phyloP scores from a whole-genome alignment of 2,888 invertebrate species.

The Volucella zonaria region DNA sequence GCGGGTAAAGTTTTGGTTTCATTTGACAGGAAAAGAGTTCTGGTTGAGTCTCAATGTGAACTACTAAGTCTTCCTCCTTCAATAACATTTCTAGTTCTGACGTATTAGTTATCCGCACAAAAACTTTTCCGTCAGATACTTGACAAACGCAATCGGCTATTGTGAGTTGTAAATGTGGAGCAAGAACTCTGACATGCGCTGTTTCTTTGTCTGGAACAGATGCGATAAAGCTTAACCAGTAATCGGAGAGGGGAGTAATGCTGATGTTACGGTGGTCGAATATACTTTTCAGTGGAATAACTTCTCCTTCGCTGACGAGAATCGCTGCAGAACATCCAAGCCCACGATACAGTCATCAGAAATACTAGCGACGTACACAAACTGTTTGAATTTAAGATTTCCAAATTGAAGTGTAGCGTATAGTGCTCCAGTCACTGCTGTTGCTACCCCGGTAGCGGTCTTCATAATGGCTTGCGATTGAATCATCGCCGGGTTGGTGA shows the following conservation, averaged over 20 bases:
- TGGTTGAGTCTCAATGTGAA: conserved; percentile 1
- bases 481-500: not conserved
- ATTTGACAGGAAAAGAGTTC: not conserved
- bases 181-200: conserved; percentile 1
- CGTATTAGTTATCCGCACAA: conserved; percentile 3
- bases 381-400: not conserved
- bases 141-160: conserved; percentile 9
- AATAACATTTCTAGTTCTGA: not conserved
- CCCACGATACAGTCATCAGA: not conserved
- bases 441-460: not conserved
- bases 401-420: conserved; percentile 2
- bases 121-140: not conserved
- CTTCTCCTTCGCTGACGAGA: not conserved
- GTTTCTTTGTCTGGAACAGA: conserved; percentile 7
- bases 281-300: not conserved
- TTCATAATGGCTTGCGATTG: not conserved
- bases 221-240: not conserved
- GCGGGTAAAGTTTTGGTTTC: not conserved
- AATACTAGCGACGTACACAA: conserved; percentile 1
- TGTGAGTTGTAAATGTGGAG: not conserved
- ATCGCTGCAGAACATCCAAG: conserved; percentile 6
- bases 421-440: not conserved
- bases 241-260: not conserved
- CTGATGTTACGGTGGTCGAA: not conserved
- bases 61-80: not conserved